Evolutionary conservation across 2,113 vertebrate genomes (phyloP).

Genomic region (Hemibagrus wyckioides): DNA sequence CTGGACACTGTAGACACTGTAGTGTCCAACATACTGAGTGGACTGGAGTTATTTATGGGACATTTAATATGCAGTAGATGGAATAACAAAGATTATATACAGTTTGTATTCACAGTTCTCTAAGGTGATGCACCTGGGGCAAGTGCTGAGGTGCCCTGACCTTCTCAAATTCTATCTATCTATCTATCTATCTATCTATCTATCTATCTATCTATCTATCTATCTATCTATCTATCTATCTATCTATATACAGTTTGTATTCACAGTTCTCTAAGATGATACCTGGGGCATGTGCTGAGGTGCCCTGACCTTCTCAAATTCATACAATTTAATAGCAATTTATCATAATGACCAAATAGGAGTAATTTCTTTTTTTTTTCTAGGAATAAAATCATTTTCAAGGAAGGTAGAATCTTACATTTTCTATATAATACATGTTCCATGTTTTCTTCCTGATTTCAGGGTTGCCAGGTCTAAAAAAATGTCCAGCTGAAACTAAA

Average conservation of each 20-base stretch:
- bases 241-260: neutral
- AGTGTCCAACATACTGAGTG: neutral
- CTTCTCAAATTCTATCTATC: no score
- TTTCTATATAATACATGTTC: neutral
- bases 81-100: neutral
- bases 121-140: neutral
- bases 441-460: no score
- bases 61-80: neutral
- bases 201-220: no score
- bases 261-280: neutral
- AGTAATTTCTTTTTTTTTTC: no score
- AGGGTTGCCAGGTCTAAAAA: no score
- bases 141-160: no score
- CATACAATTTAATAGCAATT: neutral
- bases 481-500: neutral
- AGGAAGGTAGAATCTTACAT: neutral
- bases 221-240: no score
- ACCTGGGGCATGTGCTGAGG: neutral
- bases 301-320: neutral
- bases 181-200: no score
- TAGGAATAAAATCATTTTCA: neutral
- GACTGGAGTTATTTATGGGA: neutral
- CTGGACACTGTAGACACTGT: neutral
- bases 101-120: neutral
- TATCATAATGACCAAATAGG: no score